Evolutionary conservation across 2,888 invertebrate species (phyloP).

Genomic region (Ellobium chinense): DNA sequence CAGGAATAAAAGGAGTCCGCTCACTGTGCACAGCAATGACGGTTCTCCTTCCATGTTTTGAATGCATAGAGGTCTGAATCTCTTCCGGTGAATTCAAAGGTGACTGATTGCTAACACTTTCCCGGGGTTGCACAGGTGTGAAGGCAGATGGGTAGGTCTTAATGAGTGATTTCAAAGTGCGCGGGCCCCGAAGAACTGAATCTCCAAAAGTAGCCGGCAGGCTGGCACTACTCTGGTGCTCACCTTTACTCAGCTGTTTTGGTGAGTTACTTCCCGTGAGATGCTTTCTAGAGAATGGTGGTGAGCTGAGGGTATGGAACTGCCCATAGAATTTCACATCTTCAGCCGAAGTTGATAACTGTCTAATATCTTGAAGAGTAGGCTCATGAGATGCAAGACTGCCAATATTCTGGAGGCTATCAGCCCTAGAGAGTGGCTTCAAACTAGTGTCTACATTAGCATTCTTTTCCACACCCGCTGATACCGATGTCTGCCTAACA

Average conservation of each 20-base stretch:
- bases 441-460: too few species aligned
- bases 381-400: too few species aligned
- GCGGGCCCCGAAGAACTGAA: not conserved
- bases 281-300: not conserved
- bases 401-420: too few species aligned
- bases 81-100: conserved; percentile 16
- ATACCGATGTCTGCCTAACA: too few species aligned
- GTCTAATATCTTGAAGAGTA: too few species aligned
- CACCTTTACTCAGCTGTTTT: not conserved
- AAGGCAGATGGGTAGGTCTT: not conserved
- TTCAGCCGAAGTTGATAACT: too few species aligned
- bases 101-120: not conserved
- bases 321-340: too few species aligned
- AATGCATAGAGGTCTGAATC: not conserved
- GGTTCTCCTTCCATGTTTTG: not conserved
- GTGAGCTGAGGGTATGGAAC: not conserved
- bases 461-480: too few species aligned
- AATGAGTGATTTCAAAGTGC: not conserved
- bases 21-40: conserved; percentile 35
- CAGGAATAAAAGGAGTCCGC: conserved; percentile 22
- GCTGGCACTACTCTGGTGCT: not conserved
- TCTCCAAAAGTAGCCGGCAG: conserved; percentile 17
- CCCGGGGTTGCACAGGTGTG: not conserved
- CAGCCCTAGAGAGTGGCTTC: too few species aligned
- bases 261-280: not conserved